Conservation (phyloP, 2,888 invertebrate species). For the Lasioglossum marginatum region DNA sequence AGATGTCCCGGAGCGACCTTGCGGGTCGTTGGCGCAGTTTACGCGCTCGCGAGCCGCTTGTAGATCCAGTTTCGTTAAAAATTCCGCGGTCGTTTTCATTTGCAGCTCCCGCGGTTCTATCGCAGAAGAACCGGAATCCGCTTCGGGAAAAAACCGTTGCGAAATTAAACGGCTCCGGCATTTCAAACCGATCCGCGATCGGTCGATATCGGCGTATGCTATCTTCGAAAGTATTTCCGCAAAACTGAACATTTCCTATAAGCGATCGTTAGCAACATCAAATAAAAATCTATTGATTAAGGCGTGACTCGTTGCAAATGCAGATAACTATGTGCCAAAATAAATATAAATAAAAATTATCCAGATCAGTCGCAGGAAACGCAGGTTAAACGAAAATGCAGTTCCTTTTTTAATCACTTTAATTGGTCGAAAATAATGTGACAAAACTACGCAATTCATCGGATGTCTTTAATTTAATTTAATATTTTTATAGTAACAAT, state of each 20-base stretch:
- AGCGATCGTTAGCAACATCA: not conserved
- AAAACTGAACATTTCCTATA: not conserved
- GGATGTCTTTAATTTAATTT: no score
- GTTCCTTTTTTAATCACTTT: no score
- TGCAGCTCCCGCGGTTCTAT: not conserved
- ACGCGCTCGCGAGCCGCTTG: conserved; percentile 6
- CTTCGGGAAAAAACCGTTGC: not conserved
- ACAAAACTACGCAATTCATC: no score
- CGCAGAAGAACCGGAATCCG: not conserved
- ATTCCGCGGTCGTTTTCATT: conserved; percentile 13
- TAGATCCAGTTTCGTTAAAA: conserved; percentile 31
- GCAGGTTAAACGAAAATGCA: no score
- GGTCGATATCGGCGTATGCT: not conserved
- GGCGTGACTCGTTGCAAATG: not conserved
- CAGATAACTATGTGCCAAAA: no score
- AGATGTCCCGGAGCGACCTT: conserved; percentile 22
- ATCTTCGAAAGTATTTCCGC: not conserved
- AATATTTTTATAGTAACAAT: no score
- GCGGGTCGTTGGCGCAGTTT: conserved; percentile 18
- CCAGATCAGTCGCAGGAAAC: no score
- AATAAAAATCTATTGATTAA: not conserved
- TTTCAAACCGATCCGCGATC: not conserved
- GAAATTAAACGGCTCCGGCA: conserved; percentile 14
- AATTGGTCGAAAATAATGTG: no score
- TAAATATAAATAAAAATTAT: no score